Evolutionary conservation across 2,888 invertebrate species (phyloP).

Genomic region (Alcis repandata): DNA sequence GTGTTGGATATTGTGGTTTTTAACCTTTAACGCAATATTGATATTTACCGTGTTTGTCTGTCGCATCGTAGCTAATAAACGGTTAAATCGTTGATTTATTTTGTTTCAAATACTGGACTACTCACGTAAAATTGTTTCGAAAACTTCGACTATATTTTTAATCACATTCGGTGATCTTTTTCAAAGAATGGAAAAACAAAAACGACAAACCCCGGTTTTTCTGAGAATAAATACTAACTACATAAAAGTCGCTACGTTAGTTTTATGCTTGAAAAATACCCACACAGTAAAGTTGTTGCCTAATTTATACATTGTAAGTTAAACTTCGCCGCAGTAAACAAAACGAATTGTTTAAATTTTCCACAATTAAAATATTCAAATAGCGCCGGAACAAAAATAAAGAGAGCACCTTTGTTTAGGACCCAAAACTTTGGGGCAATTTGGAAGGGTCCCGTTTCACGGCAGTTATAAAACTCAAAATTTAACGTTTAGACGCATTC

Average conservation of each 20-base stretch:
- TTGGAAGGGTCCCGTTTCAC: constrained; percentile 32
- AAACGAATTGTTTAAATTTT: constrained; percentile 36
- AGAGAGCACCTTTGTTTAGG: constrained; percentile 36
- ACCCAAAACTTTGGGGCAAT: constrained; percentile 35
- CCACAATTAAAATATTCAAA: constrained; percentile 39
- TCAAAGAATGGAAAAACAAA: too few species aligned
- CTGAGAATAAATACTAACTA: not conserved
- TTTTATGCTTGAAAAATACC: too few species aligned
- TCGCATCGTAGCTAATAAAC: too few species aligned
- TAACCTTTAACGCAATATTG: too few species aligned
- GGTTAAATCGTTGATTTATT: too few species aligned
- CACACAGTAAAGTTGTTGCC: not conserved
- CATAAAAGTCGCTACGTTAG: not conserved
- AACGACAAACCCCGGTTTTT: too few species aligned
- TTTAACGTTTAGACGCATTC: constrained; percentile 26
- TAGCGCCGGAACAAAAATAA: constrained; percentile 38
- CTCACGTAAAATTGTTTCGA: too few species aligned
- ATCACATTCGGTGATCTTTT: too few species aligned
- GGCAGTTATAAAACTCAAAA: constrained; percentile 38
- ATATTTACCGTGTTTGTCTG: too few species aligned
- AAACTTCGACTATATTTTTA: too few species aligned
- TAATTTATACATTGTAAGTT: not conserved
- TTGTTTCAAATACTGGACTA: too few species aligned
- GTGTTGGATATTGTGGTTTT: not conserved
- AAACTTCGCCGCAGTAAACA: constrained; percentile 15